These are phyloP conservation scores for Arctopsyche grandis DNA, from an alignment of 1,140 invertebrate species.

Conservation along the genomic window DNA sequence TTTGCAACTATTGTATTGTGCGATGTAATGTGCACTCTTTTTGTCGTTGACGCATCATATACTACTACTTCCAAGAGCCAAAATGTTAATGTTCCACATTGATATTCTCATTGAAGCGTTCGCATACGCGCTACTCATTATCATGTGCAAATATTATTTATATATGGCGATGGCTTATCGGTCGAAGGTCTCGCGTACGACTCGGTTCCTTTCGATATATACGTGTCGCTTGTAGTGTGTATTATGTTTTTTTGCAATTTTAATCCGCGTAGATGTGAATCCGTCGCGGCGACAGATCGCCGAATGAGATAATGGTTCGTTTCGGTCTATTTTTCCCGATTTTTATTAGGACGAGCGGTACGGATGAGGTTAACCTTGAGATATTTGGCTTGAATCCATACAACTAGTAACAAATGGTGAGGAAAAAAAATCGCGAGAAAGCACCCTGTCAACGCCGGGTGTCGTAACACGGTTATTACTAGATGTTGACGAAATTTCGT, in stretches of 20 bases:
- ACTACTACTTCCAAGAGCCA: not conserved
- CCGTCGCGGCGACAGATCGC: not conserved
- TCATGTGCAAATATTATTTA: constrained; percentile 25
- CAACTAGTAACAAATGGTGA: constrained; percentile 5
- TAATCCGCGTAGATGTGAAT: not conserved
- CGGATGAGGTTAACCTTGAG: not conserved
- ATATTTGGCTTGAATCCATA: constrained; percentile 10
- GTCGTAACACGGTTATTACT: constrained; percentile 8
- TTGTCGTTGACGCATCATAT: too few species aligned
- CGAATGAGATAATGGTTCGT: not conserved
- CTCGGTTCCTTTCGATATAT: not conserved
- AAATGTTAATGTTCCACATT: not conserved
- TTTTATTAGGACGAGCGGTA: not conserved
- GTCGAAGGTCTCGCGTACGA: not conserved
- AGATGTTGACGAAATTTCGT: not conserved
- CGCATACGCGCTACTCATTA: not conserved
- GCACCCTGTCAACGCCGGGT: not conserved
- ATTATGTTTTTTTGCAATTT: too few species aligned
- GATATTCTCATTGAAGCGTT: not conserved
- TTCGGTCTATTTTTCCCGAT: not conserved
- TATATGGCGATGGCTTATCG: constrained; percentile 17
- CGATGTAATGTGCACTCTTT: too few species aligned
- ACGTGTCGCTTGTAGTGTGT: too few species aligned
- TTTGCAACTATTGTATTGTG: too few species aligned
- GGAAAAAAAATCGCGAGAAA: not conserved